Percentiles rank a stretch among this genome's conserved stretches.
Evolutionary conservation across 2,888 invertebrate genomes (phyloP).

Genomic region (Pocota personata): DNA sequence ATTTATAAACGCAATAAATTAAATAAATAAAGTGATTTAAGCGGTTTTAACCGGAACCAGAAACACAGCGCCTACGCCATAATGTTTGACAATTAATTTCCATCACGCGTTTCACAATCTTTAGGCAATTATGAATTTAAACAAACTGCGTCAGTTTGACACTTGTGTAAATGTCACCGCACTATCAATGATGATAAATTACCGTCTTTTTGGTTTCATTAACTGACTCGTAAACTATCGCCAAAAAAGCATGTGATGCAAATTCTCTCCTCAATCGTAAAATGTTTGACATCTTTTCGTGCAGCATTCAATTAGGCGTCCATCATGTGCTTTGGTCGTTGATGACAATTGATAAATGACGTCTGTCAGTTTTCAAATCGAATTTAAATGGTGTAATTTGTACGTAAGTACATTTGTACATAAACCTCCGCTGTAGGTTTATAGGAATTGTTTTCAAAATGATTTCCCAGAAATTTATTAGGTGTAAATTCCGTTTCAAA

Average conservation of each 20-base stretch:
- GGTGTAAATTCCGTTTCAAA: not conserved
- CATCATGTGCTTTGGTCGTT: not conserved
- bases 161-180: not conserved
- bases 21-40: not conserved
- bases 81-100: constrained; percentile 3
- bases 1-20: too few species aligned
- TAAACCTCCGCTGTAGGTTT: too few species aligned
- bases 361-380: not conserved
- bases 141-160: not conserved
- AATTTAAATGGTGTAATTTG: not conserved
- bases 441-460: too few species aligned
- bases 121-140: not conserved
- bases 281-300: constrained; percentile 11
- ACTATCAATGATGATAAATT: constrained; percentile 1
- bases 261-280: not conserved
- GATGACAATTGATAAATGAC: constrained; percentile 25
- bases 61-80: constrained; percentile 7
- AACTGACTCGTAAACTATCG: not conserved
- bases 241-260: constrained; percentile 10
- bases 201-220: not conserved
- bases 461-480: too few species aligned
- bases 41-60: not conserved
- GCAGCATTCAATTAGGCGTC: constrained; percentile 33
- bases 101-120: constrained; percentile 3
- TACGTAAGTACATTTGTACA: too few species aligned